A percentile compares a stretch with the other conserved stretches of the same genome.
phyloP scores from a whole-genome alignment of 2,888 invertebrate species.

The Agriopis marginaria region DNA sequence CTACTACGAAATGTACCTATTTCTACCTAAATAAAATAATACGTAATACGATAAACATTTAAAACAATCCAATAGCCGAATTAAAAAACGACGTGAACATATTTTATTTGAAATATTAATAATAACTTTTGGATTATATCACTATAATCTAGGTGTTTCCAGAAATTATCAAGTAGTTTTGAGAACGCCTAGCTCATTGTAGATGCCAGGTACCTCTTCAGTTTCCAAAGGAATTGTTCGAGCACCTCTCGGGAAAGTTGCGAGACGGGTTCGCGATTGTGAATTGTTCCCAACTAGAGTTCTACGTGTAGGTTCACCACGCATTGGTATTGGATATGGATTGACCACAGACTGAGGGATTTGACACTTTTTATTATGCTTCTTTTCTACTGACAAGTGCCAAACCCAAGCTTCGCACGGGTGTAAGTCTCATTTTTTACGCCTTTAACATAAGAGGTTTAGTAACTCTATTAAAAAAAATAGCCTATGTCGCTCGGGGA shows the following conservation, averaged over 20 bases:
- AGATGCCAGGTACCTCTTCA: slow-evolving; percentile 9
- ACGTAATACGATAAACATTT: too few relatives aligned
- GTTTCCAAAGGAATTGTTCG: slow-evolving; percentile 24
- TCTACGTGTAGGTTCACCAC: slow-evolving; percentile 15
- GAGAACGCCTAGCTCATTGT: background rate
- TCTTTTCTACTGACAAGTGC: too few relatives aligned
- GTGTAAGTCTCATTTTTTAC: too few relatives aligned
- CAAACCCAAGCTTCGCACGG: too few relatives aligned
- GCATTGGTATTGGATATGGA: background rate
- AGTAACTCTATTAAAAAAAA: too few relatives aligned
- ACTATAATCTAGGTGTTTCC: background rate
- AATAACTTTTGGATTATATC: background rate
- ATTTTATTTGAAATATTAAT: background rate
- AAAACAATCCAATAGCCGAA: too few relatives aligned
- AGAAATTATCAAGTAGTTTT: background rate
- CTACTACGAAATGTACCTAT: too few relatives aligned
- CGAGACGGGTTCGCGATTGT: slow-evolving; percentile 22
- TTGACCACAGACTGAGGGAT: background rate
- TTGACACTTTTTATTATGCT: too few relatives aligned
- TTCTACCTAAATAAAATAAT: too few relatives aligned
- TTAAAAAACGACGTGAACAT: too few relatives aligned
- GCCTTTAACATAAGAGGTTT: too few relatives aligned
- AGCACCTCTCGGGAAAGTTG: slow-evolving; percentile 26
- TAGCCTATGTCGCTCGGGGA: too few relatives aligned
- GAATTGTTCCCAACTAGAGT: slow-evolving; percentile 28